Evolutionary conservation across 2,888 invertebrate genomes (phyloP).

Genomic region (Microchrysa polita): DNA sequence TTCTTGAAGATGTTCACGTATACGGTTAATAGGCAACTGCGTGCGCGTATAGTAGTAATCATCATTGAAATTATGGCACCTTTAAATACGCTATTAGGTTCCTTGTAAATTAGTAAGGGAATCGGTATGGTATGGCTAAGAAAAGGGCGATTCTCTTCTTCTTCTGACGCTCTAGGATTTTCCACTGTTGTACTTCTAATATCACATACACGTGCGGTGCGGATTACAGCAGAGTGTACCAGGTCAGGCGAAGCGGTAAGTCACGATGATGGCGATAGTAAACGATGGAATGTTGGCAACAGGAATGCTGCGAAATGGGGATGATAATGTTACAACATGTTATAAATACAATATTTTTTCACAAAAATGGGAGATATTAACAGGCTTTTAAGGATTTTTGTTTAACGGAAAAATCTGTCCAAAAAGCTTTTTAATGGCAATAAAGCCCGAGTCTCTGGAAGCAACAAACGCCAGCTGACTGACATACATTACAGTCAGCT

Average conservation of each 20-base stretch:
- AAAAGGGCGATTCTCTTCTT: neutral
- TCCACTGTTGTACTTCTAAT: neutral
- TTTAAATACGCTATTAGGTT: constrained; percentile 42
- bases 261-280: too few species aligned
- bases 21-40: constrained; percentile 46
- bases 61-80: constrained; percentile 45
- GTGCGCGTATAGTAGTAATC: too few species aligned
- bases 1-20: constrained; percentile 49
- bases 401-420: constrained; percentile 15
- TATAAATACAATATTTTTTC: constrained; percentile 8
- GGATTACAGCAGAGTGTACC: too few species aligned
- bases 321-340: constrained; percentile 27
- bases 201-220: neutral
- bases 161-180: neutral
- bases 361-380: constrained; percentile 29
- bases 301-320: neutral
- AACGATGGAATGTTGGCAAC: too few species aligned
- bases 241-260: too few species aligned
- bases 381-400: constrained; percentile 36
- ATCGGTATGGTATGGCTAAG: constrained; percentile 6
- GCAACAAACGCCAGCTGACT: too few species aligned
- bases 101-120: constrained; percentile 39
- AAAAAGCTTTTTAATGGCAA: constrained; percentile 31
- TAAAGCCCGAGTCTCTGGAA: too few species aligned
- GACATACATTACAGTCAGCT: too few species aligned